A percentile compares a stretch with the other conserved stretches of the same genome.
phyloP scores from a whole-genome alignment of 2,888 invertebrate species.

The Limnephilus auricula region DNA sequence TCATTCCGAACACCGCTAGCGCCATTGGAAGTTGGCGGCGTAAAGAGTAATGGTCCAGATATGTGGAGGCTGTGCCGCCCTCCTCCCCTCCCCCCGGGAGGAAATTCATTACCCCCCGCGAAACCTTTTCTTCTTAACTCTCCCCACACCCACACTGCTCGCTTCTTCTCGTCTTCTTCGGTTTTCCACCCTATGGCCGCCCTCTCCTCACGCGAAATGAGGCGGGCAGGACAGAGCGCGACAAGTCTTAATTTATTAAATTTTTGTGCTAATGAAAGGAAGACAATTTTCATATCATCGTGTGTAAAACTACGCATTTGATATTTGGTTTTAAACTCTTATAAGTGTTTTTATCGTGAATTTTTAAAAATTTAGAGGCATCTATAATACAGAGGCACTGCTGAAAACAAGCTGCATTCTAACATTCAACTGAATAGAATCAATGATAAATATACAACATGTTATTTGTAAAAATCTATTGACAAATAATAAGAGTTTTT shows the following conservation, averaged over 20 bases:
- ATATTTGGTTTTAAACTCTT: too few relatives aligned
- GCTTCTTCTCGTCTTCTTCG: conserved; percentile 45
- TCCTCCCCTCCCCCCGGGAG: conserved; percentile 56
- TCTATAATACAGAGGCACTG: too few relatives aligned
- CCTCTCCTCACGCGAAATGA: conserved; percentile 24
- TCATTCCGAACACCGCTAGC: conserved; percentile 53
- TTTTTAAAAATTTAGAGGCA: too few relatives aligned
- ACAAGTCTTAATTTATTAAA: neutral
- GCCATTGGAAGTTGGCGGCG: conserved; percentile 57
- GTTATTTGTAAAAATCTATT: too few relatives aligned
- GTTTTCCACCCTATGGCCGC: neutral
- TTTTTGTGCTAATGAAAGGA: neutral
- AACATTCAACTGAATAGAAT: too few relatives aligned
- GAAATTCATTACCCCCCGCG: conserved; percentile 66
- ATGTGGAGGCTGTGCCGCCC: conserved; percentile 55
- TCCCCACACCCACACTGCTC: conserved; percentile 27
- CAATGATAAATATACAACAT: too few relatives aligned
- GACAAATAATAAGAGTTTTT: too few relatives aligned
- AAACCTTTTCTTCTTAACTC: conserved; percentile 59
- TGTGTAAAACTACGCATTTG: neutral
- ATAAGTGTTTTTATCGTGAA: too few relatives aligned
- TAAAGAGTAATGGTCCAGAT: conserved; percentile 64
- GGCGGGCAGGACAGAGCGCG: neutral
- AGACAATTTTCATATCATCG: neutral
- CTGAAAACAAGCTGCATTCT: too few relatives aligned